Evolutionary conservation across 2,113 vertebrate genomes (phyloP).

Genomic region (Girardinichthys multiradiatus): DNA sequence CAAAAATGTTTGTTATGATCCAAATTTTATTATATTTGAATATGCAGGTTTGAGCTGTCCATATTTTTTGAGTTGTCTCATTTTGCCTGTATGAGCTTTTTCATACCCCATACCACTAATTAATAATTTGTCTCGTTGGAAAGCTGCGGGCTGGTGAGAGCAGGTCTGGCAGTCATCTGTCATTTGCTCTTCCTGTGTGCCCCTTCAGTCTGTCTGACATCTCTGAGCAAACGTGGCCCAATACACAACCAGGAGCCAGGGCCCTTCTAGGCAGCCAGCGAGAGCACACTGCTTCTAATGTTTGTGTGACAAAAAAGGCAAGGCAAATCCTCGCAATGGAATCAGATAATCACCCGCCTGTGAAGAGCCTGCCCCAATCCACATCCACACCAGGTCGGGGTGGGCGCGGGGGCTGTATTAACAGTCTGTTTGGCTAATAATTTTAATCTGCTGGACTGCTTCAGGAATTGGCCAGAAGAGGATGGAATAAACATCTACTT

Average conservation of each 20-base stretch:
- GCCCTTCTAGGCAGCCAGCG: slow-evolving; percentile 73
- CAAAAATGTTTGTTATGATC: neutral
- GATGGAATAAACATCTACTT: slow-evolving; percentile 81
- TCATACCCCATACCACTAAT: slow-evolving; percentile 7
- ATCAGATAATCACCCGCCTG: slow-evolving; percentile 90
- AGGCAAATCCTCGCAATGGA: slow-evolving; percentile 87
- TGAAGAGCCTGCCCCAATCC: slow-evolving; percentile 90
- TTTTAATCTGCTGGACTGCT: slow-evolving; percentile 82
- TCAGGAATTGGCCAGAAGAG: slow-evolving; percentile 68
- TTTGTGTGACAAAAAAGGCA: slow-evolving; percentile 90
- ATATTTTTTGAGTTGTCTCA: neutral
- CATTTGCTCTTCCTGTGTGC: slow-evolving; percentile 80
- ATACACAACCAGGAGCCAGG: slow-evolving; percentile 78
- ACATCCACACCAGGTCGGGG: slow-evolving; percentile 77
- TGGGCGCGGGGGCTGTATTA: slow-evolving; percentile 74
- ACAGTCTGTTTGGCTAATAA: slow-evolving; percentile 88
- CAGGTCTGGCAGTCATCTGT: slow-evolving; percentile 79
- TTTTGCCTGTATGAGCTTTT: too few species aligned
- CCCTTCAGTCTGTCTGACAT: slow-evolving; percentile 84
- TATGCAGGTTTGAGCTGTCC: neutral
- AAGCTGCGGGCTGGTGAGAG: slow-evolving; percentile 15
- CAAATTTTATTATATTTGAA: too few species aligned
- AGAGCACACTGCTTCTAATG: slow-evolving; percentile 83
- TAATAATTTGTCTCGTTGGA: slow-evolving; percentile 40
- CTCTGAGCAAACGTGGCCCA: slow-evolving; percentile 79